Conservation (phyloP, 2,888 invertebrate species). For the Chrysolina americana region DNA sequence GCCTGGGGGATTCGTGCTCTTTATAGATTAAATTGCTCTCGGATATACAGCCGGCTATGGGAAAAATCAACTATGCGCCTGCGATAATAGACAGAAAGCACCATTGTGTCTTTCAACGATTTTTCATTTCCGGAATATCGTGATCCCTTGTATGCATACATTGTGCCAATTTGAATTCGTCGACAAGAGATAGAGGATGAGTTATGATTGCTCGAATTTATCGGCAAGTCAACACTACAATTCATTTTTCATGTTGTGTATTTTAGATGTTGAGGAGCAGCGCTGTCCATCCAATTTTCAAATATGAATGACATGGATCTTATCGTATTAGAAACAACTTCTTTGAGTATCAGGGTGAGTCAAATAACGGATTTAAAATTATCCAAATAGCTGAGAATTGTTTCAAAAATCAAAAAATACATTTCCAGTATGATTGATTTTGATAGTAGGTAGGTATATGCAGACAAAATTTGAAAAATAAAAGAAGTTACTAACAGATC, state of each 20-base stretch:
- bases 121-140: slow-evolving; percentile 14
- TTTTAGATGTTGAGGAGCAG: background rate
- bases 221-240: background rate
- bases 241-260: background rate
- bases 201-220: slow-evolving; percentile 10
- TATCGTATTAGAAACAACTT: too few species aligned
- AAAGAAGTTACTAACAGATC: too few species aligned
- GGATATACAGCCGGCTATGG: slow-evolving; percentile 14
- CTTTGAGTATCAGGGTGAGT: too few species aligned
- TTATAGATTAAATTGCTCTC: slow-evolving; percentile 30
- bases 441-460: too few species aligned
- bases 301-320: background rate
- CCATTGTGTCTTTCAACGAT: slow-evolving; percentile 20
- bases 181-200: slow-evolving; percentile 10
- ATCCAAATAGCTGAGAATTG: too few species aligned
- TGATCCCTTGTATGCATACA: slow-evolving; percentile 10
- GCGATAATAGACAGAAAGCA: slow-evolving; percentile 14
- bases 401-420: too few species aligned
- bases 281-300: background rate
- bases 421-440: too few species aligned
- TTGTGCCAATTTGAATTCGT: slow-evolving; percentile 2
- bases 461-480: too few species aligned
- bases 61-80: slow-evolving; percentile 16
- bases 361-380: too few species aligned
- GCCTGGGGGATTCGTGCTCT: slow-evolving; percentile 38